phyloP scores from a whole-genome alignment of 1,140 invertebrate genomes.

The Harlomillsia oculata region DNA sequence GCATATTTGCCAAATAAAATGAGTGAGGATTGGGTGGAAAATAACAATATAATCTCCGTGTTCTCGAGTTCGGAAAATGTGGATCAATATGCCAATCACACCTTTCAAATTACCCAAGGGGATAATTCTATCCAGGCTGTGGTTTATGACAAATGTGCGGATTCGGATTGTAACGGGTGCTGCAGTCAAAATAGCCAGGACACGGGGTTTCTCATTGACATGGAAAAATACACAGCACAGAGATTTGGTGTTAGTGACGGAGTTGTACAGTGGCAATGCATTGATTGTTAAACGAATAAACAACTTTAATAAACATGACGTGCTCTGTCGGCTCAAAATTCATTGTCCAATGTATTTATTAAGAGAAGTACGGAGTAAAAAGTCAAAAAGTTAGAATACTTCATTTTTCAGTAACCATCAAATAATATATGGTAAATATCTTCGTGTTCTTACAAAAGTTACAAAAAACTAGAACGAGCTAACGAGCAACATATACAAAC shows the following conservation, averaged over 20 bases:
- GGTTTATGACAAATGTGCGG: slow-evolving; percentile 17
- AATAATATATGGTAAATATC: too few relatives aligned
- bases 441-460: too few relatives aligned
- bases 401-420: too few relatives aligned
- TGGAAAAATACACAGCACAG: slow-evolving; percentile 14
- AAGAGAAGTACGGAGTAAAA: too few relatives aligned
- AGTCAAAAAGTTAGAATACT: too few relatives aligned
- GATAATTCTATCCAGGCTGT: slow-evolving; percentile 10
- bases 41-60: slow-evolving; percentile 17
- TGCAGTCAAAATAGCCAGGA: slow-evolving; percentile 8
- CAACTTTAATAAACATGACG: too few relatives aligned
- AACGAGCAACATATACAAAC: too few relatives aligned
- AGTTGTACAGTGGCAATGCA: slow-evolving; percentile 17
- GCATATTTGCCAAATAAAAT: slow-evolving; percentile 13
- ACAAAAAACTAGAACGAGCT: too few relatives aligned
- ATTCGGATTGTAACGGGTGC: slow-evolving; percentile 13
- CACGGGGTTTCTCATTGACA: slow-evolving; percentile 22
- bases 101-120: background rate
- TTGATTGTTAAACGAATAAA: slow-evolving; percentile 23
- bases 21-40: slow-evolving; percentile 8
- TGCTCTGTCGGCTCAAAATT: too few relatives aligned
- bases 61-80: slow-evolving; percentile 2
- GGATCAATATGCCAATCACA: slow-evolving; percentile 5
- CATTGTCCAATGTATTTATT: too few relatives aligned
- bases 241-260: slow-evolving; percentile 8